Evolutionary conservation across 1,140 invertebrate genomes (phyloP).

Genomic region (Heterodera carotae): DNA sequence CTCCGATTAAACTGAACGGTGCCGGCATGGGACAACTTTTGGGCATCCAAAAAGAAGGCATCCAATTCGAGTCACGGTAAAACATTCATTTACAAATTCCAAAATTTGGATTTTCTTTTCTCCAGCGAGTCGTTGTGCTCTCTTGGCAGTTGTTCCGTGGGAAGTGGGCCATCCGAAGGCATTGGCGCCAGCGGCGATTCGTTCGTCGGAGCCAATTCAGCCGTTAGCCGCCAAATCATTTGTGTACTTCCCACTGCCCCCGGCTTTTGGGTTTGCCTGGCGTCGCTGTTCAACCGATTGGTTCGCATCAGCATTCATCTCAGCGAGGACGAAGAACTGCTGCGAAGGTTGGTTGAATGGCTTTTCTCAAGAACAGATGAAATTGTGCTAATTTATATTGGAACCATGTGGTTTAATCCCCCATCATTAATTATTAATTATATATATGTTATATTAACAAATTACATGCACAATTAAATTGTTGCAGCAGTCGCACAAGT

Average conservation of each 20-base stretch:
- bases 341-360: constrained; percentile 21
- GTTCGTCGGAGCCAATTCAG: not conserved
- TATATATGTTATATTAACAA: too few species aligned
- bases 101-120: constrained; percentile 67
- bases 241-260: constrained; percentile 67
- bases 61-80: not conserved
- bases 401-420: too few species aligned
- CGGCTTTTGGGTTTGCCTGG: constrained; percentile 73
- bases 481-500: constrained; percentile 30
- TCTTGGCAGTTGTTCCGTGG: constrained; percentile 63
- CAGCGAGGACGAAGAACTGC: constrained; percentile 59
- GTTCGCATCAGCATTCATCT: constrained; percentile 68
- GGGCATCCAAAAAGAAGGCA: not conserved
- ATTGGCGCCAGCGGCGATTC: not conserved
- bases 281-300: constrained; percentile 72
- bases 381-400: constrained; percentile 3
- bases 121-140: constrained; percentile 70
- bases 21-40: constrained; percentile 47
- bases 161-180: constrained; percentile 56
- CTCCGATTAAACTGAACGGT: constrained; percentile 71
- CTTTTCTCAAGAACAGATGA: too few species aligned
- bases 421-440: too few species aligned
- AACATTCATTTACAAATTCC: not conserved
- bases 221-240: not conserved
- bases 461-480: too few species aligned